A percentile compares a stretch with the other conserved stretches of the same genome.
Evolutionary conservation across 2,113 vertebrate genomes (phyloP).

Genomic region (Dolichallabes microphthalmus): DNA sequence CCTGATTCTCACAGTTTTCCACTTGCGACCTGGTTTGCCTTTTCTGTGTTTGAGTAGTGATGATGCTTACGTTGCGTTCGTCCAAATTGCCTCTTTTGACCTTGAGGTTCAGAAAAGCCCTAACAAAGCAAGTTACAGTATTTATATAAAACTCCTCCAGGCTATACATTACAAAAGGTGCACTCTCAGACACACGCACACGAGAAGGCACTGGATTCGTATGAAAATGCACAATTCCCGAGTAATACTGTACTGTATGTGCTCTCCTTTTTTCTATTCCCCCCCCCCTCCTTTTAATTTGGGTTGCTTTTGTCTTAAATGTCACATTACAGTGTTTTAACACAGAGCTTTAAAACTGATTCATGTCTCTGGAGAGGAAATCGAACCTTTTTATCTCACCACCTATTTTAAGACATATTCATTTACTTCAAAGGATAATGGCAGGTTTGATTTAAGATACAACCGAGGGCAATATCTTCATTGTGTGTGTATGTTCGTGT

Average conservation of each 20-base stretch:
- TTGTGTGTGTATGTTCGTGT: neutral
- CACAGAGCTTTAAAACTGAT: slow-evolving; percentile 21
- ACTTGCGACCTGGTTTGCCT: neutral
- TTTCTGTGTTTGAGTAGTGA: neutral
- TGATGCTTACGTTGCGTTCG: neutral
- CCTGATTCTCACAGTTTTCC: neutral
- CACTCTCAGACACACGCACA: neutral
- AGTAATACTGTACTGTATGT: neutral
- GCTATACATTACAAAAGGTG: slow-evolving; percentile 6
- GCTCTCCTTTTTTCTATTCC: no score
- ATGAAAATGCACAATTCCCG: neutral
- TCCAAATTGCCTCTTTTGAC: slow-evolving; percentile 5
- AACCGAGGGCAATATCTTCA: slow-evolving; percentile 38
- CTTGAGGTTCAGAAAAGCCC: neutral
- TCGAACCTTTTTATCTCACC: neutral
- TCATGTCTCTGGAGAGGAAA: slow-evolving; percentile 9
- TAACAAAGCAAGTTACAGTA: neutral
- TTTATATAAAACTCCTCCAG: neutral
- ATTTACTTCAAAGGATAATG: slow-evolving; percentile 12
- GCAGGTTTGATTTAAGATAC: slow-evolving; percentile 39
- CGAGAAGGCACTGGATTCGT: neutral
- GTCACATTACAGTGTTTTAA: neutral
- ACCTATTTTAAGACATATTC: slow-evolving; percentile 22
- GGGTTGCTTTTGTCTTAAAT: neutral
- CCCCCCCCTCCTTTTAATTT: neutral